Evolutionary conservation across 1,140 invertebrate genomes (phyloP), one percentile per base, ranked within the genome.

Genomic region (Lanistes nyassanus): DNA sequence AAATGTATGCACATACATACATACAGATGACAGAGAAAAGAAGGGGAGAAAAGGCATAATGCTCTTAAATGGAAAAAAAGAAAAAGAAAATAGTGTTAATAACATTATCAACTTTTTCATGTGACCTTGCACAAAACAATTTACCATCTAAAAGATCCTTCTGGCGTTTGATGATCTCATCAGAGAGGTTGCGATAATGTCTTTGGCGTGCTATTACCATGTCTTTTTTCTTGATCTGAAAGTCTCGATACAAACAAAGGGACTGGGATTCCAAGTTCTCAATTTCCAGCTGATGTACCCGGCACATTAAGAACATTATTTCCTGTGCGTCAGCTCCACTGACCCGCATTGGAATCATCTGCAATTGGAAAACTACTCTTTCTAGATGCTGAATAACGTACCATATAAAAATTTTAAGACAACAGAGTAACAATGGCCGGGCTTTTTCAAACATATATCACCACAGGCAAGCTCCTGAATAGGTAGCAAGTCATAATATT

Each of bases 241-340:
- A 95, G 81, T 96, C 94, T 42, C 95, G 92, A 7, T 95, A 92
- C 42, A 97, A 89, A 71, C 94, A 91, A 83, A 95, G 94, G 13
- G 95, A 95, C 88, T 97, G 95, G 76, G 97, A 90, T 81, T 96
- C 95, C 87, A 96, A 93, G 89, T 96, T 97, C 85, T 97, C 94
- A 0, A 96, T 95, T 90, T 98, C 96, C 39, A 97, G 89, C 89
- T 97, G 95, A 85, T 97, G 96, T 9, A 97, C 90, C 78, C 94
- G 92, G 83, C 95, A 95, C 82, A 97, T 92, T 31, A 97, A 88
- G 19, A 93, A 92, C 26, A 97, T 88, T 47, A 97, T 92, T 82
- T 97, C 96, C 62, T 94, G 91, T 87, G 97, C 96, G 74, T 96
- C 95, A 58, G 95, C 94, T 67, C 94, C 95, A 81, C 92, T 95